phyloP scores from a whole-genome alignment of 2,797 vertebrate species.

The Eleutherodactylus coqui region DNA sequence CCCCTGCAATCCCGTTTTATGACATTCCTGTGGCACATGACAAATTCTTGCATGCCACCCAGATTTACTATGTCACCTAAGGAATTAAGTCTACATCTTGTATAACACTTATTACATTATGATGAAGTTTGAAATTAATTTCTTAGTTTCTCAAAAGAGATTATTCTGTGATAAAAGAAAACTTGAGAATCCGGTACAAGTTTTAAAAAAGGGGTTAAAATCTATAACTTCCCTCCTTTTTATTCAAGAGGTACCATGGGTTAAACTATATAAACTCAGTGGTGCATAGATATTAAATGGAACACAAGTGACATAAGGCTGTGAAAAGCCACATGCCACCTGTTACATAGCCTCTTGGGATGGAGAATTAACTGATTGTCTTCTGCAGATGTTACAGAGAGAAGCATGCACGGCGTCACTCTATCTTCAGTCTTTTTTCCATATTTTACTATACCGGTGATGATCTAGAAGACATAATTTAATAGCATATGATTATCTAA shows the following conservation, averaged over 20 bases:
- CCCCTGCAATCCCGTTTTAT: constrained; percentile 33
- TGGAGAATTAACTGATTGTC: constrained; percentile 49
- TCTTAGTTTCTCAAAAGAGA: not conserved
- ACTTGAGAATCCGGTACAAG: not conserved
- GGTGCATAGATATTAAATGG: constrained; percentile 28
- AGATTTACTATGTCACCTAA: constrained; percentile 30
- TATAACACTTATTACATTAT: not conserved
- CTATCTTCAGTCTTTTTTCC: not conserved
- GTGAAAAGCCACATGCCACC: constrained; percentile 60
- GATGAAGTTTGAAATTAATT: not conserved
- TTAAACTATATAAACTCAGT: constrained; percentile 30
- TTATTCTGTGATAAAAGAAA: not conserved
- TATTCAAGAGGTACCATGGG: constrained; percentile 11
- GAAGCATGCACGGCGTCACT: not conserved
- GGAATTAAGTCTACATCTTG: not conserved
- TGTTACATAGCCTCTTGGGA: constrained; percentile 56
- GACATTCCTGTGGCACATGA: constrained; percentile 36
- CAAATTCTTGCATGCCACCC: constrained; percentile 43
- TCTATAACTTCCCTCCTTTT: not conserved
- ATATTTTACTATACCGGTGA: not conserved
- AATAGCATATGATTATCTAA: not conserved
- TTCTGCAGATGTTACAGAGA: constrained; percentile 57
- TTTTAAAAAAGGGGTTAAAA: not conserved
- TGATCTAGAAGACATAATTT: not conserved
- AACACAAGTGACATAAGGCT: constrained; percentile 33